Conservation (phyloP, 2,888 invertebrate species). For the Cephus nigrinus region DNA sequence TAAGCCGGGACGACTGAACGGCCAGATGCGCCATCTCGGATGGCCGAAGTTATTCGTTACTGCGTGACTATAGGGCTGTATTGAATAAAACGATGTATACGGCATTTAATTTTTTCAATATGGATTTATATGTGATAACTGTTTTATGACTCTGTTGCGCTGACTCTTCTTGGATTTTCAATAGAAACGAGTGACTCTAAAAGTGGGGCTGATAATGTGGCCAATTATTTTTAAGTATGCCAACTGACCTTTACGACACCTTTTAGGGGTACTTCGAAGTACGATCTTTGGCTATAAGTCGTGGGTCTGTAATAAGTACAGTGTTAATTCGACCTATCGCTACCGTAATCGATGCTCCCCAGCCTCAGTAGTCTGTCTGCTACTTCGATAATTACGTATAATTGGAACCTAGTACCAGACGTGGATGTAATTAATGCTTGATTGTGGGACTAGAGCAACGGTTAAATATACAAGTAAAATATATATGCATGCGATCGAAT, state of each 20-base stretch:
- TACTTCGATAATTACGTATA: background rate
- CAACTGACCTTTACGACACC: background rate
- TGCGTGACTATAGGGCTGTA: background rate
- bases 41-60: background rate
- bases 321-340: background rate
- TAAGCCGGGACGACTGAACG: background rate
- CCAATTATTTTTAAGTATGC: background rate
- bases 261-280: background rate
- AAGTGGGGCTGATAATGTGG: background rate
- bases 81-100: background rate
- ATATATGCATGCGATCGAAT: background rate
- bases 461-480: background rate
- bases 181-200: background rate
- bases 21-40: background rate
- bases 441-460: background rate
- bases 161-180: background rate
- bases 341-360: background rate
- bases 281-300: background rate
- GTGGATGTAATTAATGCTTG: background rate
- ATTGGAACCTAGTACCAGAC: background rate
- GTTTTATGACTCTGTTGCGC: background rate
- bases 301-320: background rate
- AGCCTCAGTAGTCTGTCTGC: background rate
- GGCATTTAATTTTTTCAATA: background rate
- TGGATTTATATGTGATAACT: background rate